Evolutionary conservation across 2,888 invertebrate species (phyloP).

Genomic region (Heliconius ethilla): DNA sequence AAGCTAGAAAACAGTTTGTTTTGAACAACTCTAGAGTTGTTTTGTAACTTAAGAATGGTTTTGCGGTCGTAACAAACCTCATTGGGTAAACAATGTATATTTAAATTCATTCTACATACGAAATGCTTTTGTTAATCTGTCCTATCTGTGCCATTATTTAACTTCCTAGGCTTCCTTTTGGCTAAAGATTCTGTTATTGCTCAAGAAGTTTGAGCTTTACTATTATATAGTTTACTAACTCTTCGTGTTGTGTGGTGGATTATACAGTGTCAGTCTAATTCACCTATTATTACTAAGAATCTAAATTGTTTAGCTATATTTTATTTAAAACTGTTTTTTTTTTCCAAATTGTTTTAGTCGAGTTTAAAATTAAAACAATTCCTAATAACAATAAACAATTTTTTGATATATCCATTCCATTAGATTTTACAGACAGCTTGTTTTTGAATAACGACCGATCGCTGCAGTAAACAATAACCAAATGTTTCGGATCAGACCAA

Average conservation of each 20-base stretch:
- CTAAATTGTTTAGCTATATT: not conserved
- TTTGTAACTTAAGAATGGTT: conserved; percentile 25
- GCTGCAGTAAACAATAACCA: conserved; percentile 46
- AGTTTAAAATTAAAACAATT: not conserved
- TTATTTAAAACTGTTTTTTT: not conserved
- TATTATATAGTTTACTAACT: too few species aligned
- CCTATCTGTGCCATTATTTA: not conserved
- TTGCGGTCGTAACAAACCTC: conserved; percentile 25
- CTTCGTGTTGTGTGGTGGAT: too few species aligned
- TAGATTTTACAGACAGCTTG: conserved; percentile 27
- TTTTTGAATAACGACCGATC: conserved; percentile 40
- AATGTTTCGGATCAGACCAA: conserved; percentile 47
- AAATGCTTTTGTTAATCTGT: not conserved
- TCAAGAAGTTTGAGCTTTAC: not conserved
- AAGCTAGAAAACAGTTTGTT: conserved; percentile 17
- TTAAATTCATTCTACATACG: conserved; percentile 4
- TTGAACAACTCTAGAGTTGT: conserved; percentile 8
- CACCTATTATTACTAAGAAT: too few species aligned
- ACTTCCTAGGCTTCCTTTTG: not conserved
- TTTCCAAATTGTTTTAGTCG: not conserved
- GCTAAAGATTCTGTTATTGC: not conserved
- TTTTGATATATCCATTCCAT: conserved; percentile 23
- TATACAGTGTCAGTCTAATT: too few species aligned
- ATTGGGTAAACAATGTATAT: not conserved
- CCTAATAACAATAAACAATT: conserved; percentile 15